These are phyloP conservation scores for Pristiophorus japonicus DNA, from an alignment of 2,113 vertebrate species.

Conservation along the genomic window DNA sequence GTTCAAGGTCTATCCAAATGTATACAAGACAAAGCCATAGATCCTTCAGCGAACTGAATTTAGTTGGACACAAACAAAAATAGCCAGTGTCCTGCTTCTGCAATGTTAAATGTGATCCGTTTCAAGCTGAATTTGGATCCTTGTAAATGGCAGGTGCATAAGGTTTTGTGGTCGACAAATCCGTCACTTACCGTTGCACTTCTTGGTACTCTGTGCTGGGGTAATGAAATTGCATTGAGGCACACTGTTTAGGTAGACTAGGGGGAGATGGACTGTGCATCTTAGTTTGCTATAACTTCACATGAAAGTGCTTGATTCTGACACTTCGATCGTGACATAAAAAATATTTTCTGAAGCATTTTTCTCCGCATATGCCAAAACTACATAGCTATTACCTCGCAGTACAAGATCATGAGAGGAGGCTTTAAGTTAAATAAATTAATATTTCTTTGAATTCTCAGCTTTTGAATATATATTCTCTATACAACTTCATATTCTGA, in stretches of 20 bases:
- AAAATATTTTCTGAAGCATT: neutral
- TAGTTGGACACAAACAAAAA: neutral
- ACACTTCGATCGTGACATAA: neutral
- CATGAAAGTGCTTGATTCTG: neutral
- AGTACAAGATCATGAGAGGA: neutral
- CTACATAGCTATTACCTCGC: too few species aligned
- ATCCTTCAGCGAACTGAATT: too few species aligned
- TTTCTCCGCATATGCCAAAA: neutral
- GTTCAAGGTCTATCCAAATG: neutral
- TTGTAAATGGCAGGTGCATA: neutral
- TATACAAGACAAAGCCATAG: neutral
- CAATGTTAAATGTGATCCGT: neutral
- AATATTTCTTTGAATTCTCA: neutral
- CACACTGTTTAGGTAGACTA: neutral
- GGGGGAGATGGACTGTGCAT: neutral
- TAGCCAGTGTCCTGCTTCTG: neutral
- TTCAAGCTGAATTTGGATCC: neutral
- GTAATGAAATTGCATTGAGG: neutral
- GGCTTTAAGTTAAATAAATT: neutral
- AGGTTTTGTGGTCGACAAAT: neutral
- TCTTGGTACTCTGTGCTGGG: neutral
- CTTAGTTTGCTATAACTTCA: neutral
- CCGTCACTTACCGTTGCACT: neutral
- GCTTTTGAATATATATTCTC: neutral
- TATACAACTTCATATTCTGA: too few species aligned